A percentile compares a stretch with the other conserved stretches of the same genome.
Evolutionary conservation across 2,888 invertebrate species (phyloP).

Genomic region (Tetramorium bicarinatum): DNA sequence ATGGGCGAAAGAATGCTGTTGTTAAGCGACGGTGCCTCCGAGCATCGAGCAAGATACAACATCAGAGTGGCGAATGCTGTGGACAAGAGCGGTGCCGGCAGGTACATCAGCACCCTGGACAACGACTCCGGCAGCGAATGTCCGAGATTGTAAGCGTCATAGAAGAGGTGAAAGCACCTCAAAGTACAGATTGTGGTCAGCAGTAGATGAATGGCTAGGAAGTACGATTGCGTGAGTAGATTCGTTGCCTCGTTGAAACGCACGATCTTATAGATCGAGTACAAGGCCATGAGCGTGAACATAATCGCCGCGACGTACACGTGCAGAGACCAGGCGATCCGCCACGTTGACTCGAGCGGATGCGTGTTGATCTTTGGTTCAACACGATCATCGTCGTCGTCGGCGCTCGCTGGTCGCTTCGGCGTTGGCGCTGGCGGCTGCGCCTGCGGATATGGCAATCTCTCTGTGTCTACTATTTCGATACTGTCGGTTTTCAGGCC

Average conservation of each 20-base stretch:
- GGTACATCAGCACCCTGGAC: slow-evolving; percentile 93
- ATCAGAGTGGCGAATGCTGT: slow-evolving; percentile 96
- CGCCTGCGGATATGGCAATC: slow-evolving; percentile 83
- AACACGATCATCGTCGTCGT: slow-evolving; percentile 69
- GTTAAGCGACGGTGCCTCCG: slow-evolving; percentile 91
- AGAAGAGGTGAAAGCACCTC: slow-evolving; percentile 95
- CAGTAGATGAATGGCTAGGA: slow-evolving; percentile 94
- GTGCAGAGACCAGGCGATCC: slow-evolving; percentile 96
- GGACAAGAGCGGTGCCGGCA: slow-evolving; percentile 95
- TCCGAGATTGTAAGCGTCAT: slow-evolving; percentile 97
- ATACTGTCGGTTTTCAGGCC: slow-evolving; percentile 81
- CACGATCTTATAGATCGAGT: slow-evolving; percentile 94
- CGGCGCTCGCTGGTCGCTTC: slow-evolving; percentile 75
- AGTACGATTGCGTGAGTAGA: slow-evolving; percentile 95
- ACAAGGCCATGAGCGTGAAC: slow-evolving; percentile 94
- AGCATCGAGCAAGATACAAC: slow-evolving; percentile 93
- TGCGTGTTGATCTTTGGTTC: slow-evolving; percentile 86
- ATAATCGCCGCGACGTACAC: slow-evolving; percentile 95
- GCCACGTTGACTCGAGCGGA: slow-evolving; percentile 89
- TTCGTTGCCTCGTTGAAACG: slow-evolving; percentile 95
- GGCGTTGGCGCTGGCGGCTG: slow-evolving; percentile 83
- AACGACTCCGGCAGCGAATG: slow-evolving; percentile 92
- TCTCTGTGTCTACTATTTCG: slow-evolving; percentile 83
- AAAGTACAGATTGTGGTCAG: slow-evolving; percentile 93
- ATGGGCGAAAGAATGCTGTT: slow-evolving; percentile 91